A percentile compares a stretch with the other conserved stretches of the same genome.
Evolutionary conservation across 2,113 vertebrate genomes (phyloP).

Genomic region (Laterallus jamaicensis): DNA sequence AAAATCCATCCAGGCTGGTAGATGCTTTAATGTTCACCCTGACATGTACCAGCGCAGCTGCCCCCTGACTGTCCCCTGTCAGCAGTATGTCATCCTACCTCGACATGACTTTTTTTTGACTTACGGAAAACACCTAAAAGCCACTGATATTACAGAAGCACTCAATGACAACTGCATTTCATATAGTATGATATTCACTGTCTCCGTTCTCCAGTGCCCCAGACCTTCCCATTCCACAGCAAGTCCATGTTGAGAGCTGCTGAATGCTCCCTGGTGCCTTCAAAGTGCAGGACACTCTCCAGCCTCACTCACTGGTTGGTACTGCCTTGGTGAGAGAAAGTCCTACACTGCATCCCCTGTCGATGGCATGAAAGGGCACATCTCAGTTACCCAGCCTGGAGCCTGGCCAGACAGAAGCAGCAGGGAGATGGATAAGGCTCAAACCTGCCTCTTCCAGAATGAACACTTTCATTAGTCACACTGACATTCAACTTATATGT

Average conservation of each 20-base stretch:
- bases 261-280: background rate
- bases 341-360: background rate
- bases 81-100: background rate
- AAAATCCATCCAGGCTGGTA: background rate
- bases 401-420: background rate
- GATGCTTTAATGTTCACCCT: background rate
- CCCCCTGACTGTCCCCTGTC: background rate
- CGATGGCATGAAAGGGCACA: background rate
- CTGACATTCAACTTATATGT: background rate
- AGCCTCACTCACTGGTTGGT: background rate
- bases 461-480: background rate
- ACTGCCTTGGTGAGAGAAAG: background rate
- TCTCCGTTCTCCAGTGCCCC: background rate
- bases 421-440: background rate
- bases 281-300: background rate
- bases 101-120: background rate
- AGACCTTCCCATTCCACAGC: background rate
- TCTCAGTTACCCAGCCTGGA: background rate
- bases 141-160: background rate
- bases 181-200: background rate
- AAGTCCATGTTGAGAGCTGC: background rate
- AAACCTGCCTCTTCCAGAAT: background rate
- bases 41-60: background rate
- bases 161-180: background rate
- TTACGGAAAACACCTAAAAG: background rate